Evolutionary conservation across 2,113 vertebrate genomes (phyloP), one percentile per base, ranked within the genome.

Genomic region (Brachypodius melanocephalos): DNA sequence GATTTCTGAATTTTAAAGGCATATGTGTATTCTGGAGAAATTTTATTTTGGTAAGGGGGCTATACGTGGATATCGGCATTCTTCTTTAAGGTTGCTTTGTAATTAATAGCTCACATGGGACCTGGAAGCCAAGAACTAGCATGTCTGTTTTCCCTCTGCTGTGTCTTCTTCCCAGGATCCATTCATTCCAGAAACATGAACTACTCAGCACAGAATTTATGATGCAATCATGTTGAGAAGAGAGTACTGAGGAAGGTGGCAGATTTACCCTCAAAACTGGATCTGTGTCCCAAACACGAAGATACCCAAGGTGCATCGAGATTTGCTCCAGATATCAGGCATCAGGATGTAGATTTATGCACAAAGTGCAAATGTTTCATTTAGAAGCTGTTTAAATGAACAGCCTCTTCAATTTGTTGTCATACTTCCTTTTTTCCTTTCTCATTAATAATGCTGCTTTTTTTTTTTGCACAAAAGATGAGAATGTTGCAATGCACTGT

Each of bases 261-360:
- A 76, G 26, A 79, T 66, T 75, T 72, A 85, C 49, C 28, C 17
- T 48, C 75, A 68, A 7, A 58, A 32, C 20, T 16, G 14, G 49
- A 68, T 79, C 69, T 87, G 9, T 34, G 28, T 68, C 36, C 66
- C 17, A 62, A 51, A 42, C 19, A 72, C 48, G 48, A 81, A 84
- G 24, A 82, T 15, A 85, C 6, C 20, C 29, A 72, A 92, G 40
- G 40, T 85, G 22, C 69, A 31, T 85, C 71, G 76, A 75, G 71
- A 69, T 88, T 79, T 66, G 46, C 43, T 93, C 46, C 43, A 78
- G 51, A 55, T 65, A 90, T 49, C 38, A 68, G 54, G 38, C 20
- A 81, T 85, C 21, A 62, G 49, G 71, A 94, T 82, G 78, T 19
- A 94, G 81, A 89, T 94, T 89, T 89, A 85, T 85, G 93, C 85